Percentiles rank a stretch among this genome's conserved stretches.
Evolutionary conservation across 2,888 invertebrate species (phyloP).

Genomic region (Tinea pellionella): DNA sequence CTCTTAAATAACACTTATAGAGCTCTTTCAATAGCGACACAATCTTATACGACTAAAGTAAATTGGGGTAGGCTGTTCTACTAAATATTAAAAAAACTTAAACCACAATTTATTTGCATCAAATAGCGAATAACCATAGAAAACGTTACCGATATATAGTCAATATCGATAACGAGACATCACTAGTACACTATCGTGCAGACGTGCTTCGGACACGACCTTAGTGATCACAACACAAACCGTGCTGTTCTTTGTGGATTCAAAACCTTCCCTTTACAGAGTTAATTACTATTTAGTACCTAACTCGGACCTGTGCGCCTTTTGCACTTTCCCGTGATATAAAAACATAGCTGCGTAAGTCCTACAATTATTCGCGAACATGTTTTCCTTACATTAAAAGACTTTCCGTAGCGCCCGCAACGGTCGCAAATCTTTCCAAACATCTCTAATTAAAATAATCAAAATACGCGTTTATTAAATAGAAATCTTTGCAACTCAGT

Average conservation of each 20-base stretch:
- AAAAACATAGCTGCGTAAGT: no score
- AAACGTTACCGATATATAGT: not conserved
- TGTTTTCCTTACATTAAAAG: no score
- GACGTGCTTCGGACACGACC: conserved; percentile 10
- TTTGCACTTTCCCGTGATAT: not conserved
- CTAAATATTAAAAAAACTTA: no score
- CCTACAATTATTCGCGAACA: no score
- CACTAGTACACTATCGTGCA: conserved; percentile 10
- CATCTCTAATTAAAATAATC: no score
- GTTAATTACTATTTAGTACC: not conserved
- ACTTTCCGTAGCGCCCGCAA: no score
- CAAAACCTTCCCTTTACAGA: not conserved
- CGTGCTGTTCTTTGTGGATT: conserved; percentile 6
- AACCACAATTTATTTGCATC: no score
- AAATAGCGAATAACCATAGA: no score
- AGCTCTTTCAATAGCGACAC: not conserved
- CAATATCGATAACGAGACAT: not conserved
- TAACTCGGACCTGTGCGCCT: not conserved
- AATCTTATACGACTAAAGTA: not conserved
- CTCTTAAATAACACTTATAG: not conserved
- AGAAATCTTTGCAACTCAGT: no score
- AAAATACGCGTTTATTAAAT: no score
- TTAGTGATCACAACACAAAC: conserved; percentile 12
- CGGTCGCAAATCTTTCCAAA: no score
- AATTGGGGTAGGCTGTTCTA: no score